Evolutionary conservation across 2,797 vertebrate species (phyloP), one percentile per base, ranked within the genome.

Genomic region (Danio tinwini): DNA sequence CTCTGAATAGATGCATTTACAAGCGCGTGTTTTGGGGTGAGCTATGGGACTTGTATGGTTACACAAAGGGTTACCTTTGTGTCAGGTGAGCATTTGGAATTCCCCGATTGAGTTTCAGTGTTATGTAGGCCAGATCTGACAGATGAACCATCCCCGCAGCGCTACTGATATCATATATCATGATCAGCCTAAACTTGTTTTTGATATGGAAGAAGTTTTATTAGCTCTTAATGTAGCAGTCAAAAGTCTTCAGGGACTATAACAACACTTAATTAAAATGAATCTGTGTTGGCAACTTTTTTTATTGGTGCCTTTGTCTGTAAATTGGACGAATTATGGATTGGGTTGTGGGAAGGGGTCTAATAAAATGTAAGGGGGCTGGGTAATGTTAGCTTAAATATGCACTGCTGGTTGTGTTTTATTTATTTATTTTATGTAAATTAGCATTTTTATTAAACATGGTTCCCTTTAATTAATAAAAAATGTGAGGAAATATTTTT

Each of bases 51-150:
- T 37, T 29, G 2, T 52, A 16, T 71, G 68, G 49, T 78, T 59
- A 58, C 67, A 63, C 58, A 63, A 70, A 71, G 59, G 68, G 68
- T 78, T 62, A 78, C 58, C 47, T 71, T 52, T 37, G 67, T 53
- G 76, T 79, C 58, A 79, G 68, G 76, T 79, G 56, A 71, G 47
- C 47, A 21, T 72, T 71, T 79, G 76, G 67, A 79, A 71, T 79
- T 79, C 58, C 67, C 76, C 56, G 76, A 72, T 79, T 63, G 76
- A 71, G 56, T 79, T 79, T 79, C 76, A 53, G 39, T 4, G 3
- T 70, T 61, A 70, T 79, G 56, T 79, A 53, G 67, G 45, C 19
- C 56, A 52, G 45, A 44, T 78, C 47, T 53, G 67, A 70, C 37
- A 53, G 67, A 78, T 78, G 68, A 78, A 71, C 45, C 45, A 68